phyloP scores from a whole-genome alignment of 53 echinoderm and acorn worm genomes.

The Holothuria leucospilota region DNA sequence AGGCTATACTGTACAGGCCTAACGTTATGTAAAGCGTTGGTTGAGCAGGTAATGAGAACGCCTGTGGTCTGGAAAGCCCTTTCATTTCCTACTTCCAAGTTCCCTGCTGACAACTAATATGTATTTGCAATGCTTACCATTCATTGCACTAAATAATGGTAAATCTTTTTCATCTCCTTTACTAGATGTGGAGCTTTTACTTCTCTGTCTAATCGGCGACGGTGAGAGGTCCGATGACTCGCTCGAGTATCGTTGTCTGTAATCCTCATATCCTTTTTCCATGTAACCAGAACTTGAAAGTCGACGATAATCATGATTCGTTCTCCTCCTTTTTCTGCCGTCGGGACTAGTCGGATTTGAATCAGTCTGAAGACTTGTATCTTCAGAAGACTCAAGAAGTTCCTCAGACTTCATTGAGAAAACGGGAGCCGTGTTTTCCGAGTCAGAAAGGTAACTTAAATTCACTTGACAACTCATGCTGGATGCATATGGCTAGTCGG shows the following conservation, averaged over 20 bases:
- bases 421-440: constrained; percentile 65
- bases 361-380: constrained; percentile 24
- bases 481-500: constrained; percentile 43
- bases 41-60: too few relatives aligned
- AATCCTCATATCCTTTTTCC: constrained; percentile 88
- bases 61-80: too few relatives aligned
- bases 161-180: constrained; percentile 42
- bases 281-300: constrained; percentile 96
- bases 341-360: constrained; percentile 77
- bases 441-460: constrained; percentile 61
- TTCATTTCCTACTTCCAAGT: too few relatives aligned
- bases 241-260: constrained; percentile 91
- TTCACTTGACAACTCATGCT: constrained; percentile 37
- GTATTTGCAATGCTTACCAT: constrained; percentile 2
- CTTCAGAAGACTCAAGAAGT: constrained; percentile 28
- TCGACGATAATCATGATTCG: constrained; percentile 93
- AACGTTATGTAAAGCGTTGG: too few relatives aligned
- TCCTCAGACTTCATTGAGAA: constrained; percentile 32
- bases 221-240: constrained; percentile 85
- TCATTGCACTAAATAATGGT: constrained; percentile 25
- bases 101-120: too few relatives aligned
- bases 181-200: constrained; percentile 28
- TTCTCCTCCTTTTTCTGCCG: constrained; percentile 83
- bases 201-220: constrained; percentile 64
- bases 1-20: too few relatives aligned